These are phyloP conservation scores for Ferdinandea cuprea DNA, from an alignment of 2,888 invertebrate species.

Conservation along the genomic window DNA sequence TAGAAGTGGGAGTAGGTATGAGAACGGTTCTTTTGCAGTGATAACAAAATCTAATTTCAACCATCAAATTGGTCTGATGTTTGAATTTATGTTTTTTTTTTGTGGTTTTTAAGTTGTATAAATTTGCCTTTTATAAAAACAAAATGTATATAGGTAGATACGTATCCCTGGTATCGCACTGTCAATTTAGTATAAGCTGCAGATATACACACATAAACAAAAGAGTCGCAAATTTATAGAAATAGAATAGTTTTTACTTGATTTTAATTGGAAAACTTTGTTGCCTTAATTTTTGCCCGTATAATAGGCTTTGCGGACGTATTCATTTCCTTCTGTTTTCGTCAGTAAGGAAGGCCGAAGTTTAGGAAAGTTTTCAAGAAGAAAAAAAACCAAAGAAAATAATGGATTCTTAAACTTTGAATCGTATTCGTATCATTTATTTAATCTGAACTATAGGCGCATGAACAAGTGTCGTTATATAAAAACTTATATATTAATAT, in stretches of 20 bases:
- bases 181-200: neutral
- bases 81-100: neutral
- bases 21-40: constrained; percentile 2
- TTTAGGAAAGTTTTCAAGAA: neutral
- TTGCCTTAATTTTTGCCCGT: neutral
- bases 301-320: neutral
- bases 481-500: too few species aligned
- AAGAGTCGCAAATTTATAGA: constrained; percentile 37
- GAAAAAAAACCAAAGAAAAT: neutral
- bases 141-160: neutral
- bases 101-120: neutral
- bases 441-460: too few species aligned
- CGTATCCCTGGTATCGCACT: neutral
- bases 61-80: constrained; percentile 20
- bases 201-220: neutral
- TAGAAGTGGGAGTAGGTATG: neutral
- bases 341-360: neutral
- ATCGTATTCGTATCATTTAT: too few species aligned
- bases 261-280: constrained; percentile 51
- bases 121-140: neutral
- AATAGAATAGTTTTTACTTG: constrained; percentile 34
- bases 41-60: constrained; percentile 32
- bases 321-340: neutral
- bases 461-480: too few species aligned
- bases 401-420: too few species aligned